Percentiles rank a stretch among this genome's conserved stretches.
phyloP scores from a whole-genome alignment of 2,797 vertebrate species.

The Gallinago stenura region DNA sequence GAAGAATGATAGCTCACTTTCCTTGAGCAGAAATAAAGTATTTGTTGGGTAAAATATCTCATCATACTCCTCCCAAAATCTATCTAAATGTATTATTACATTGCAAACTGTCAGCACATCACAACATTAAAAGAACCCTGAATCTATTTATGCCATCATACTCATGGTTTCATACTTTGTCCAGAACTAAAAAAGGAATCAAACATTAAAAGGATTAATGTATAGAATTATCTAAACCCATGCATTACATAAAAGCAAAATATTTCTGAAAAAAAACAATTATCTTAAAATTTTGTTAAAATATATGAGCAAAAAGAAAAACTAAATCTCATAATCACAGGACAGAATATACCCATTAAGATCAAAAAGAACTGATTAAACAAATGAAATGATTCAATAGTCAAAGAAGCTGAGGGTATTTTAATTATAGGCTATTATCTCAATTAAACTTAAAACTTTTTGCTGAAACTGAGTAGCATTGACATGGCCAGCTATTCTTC shows the following conservation, averaged over 20 bases:
- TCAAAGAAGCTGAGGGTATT: background rate
- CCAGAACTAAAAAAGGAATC: background rate
- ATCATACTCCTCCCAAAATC: background rate
- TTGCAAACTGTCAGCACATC: background rate
- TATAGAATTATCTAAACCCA: background rate
- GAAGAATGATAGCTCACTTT: background rate
- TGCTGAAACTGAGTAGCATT: background rate
- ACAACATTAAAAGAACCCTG: background rate
- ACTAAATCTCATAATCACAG: background rate
- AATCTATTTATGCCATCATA: background rate
- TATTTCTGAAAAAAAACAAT: background rate
- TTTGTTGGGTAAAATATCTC: background rate
- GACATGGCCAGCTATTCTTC: background rate
- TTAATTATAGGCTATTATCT: background rate
- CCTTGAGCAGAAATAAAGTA: background rate
- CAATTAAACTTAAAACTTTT: background rate
- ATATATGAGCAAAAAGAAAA: background rate
- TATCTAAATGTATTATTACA: background rate
- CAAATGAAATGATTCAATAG: background rate
- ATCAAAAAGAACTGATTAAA: background rate
- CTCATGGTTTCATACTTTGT: background rate
- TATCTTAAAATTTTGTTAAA: background rate
- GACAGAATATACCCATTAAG: background rate
- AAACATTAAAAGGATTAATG: background rate
- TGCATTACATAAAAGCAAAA: background rate